phyloP scores from a whole-genome alignment of 2,888 invertebrate genomes.

The Mythimna impura region DNA sequence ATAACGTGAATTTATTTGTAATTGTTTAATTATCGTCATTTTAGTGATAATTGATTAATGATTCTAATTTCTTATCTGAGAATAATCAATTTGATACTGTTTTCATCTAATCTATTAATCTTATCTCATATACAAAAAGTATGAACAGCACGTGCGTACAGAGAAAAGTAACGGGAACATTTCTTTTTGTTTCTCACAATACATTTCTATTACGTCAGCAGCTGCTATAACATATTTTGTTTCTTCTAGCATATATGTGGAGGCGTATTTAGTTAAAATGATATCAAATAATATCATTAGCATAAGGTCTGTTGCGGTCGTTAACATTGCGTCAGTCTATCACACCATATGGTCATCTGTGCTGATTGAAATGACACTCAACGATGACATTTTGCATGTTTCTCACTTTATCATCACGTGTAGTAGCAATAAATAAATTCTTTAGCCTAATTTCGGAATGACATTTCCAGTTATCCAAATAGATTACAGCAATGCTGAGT shows the following conservation, averaged over 20 bases:
- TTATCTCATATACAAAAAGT: conserved; percentile 25
- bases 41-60: neutral
- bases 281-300: conserved; percentile 65
- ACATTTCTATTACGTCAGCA: conserved; percentile 36
- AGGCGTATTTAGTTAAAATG: conserved; percentile 58
- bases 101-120: conserved; percentile 22
- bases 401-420: conserved; percentile 27
- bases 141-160: conserved; percentile 10
- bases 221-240: conserved; percentile 32
- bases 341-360: conserved; percentile 70
- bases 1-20: neutral
- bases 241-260: conserved; percentile 28
- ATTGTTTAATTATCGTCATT: neutral
- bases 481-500: conserved; percentile 44
- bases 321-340: conserved; percentile 72
- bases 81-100: conserved; percentile 8
- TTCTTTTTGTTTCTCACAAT: conserved; percentile 36
- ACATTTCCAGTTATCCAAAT: conserved; percentile 53
- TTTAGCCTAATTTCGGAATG: conserved; percentile 30
- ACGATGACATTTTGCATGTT: conserved; percentile 56
- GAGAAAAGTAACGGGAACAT: conserved; percentile 44
- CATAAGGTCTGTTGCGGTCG: conserved; percentile 66
- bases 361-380: conserved; percentile 58
- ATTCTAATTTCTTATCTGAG: neutral
- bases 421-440: conserved; percentile 19